These are phyloP conservation scores for Morone saxatilis DNA, from an alignment of 2,113 vertebrate species.

Conservation along the genomic window DNA sequence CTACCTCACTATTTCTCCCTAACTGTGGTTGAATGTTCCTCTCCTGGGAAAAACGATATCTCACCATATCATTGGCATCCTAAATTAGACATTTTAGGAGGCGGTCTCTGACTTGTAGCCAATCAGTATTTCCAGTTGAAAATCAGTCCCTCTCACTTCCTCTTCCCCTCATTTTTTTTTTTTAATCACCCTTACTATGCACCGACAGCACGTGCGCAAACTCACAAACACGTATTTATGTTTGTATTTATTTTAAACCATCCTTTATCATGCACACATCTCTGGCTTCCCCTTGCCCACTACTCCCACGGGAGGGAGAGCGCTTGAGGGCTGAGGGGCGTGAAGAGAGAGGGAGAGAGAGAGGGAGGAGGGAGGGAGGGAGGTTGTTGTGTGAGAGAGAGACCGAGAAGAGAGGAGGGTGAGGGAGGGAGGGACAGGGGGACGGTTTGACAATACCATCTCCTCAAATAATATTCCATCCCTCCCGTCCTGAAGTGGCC, in stretches of 20 bases:
- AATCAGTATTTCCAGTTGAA: not conserved
- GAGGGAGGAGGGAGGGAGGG: slow-evolving; percentile 23
- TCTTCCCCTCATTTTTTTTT: not conserved
- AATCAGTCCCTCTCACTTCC: not conserved
- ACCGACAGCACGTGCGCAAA: slow-evolving; percentile 52
- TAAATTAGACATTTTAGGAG: not conserved
- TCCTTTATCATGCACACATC: slow-evolving; percentile 74
- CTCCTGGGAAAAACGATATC: not conserved
- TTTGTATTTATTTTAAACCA: not conserved
- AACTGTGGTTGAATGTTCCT: not conserved
- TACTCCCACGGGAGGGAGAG: slow-evolving; percentile 71
- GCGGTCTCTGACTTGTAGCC: not conserved
- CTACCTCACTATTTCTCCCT: not conserved
- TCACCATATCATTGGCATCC: not conserved
- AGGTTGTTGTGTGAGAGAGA: slow-evolving; percentile 25
- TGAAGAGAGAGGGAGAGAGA: slow-evolving; percentile 43
- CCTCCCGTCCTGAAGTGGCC: slow-evolving; percentile 78
- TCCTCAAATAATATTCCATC: slow-evolving; percentile 84
- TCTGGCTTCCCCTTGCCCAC: slow-evolving; percentile 75
- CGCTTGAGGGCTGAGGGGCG: slow-evolving; percentile 76
- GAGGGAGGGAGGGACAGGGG: slow-evolving; percentile 47
- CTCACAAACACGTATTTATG: slow-evolving; percentile 36
- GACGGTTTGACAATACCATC: slow-evolving; percentile 84
- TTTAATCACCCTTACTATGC: slow-evolving; percentile 36
- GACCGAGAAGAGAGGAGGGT: slow-evolving; percentile 34